Evolutionary conservation across 2,888 invertebrate species (phyloP).

Genomic region (Plagiodera versicolora): DNA sequence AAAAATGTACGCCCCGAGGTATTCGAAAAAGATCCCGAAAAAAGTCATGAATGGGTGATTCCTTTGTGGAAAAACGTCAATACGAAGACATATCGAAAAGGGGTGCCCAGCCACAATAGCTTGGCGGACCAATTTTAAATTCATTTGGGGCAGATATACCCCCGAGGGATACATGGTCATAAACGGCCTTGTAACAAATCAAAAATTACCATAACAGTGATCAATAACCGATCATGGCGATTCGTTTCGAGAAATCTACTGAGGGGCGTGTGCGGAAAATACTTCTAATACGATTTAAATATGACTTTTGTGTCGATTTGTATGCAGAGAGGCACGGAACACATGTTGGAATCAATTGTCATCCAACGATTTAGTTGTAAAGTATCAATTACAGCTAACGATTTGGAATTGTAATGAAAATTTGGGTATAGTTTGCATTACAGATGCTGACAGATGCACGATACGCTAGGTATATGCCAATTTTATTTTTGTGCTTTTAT

Average conservation of each 20-base stretch:
- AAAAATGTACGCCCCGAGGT: constrained; percentile 50
- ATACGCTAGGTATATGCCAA: neutral
- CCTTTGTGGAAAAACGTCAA: constrained; percentile 46
- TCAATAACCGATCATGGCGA: constrained; percentile 47
- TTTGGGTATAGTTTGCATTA: constrained; percentile 21
- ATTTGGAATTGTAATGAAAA: constrained; percentile 19
- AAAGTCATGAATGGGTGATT: constrained; percentile 44
- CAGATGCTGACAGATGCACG: constrained; percentile 18
- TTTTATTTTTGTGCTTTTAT: constrained; percentile 6
- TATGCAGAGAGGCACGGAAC: constrained; percentile 46
- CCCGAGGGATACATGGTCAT: constrained; percentile 50
- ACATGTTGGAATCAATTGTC: constrained; percentile 37
- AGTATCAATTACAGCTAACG: constrained; percentile 38
- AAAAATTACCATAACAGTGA: constrained; percentile 53
- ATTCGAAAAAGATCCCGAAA: constrained; percentile 31
- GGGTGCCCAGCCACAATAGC: constrained; percentile 39
- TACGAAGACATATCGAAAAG: constrained; percentile 41
- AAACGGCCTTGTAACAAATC: constrained; percentile 54
- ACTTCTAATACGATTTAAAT: constrained; percentile 48
- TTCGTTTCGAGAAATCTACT: constrained; percentile 45
- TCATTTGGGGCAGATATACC: constrained; percentile 48
- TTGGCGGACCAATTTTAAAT: constrained; percentile 51
- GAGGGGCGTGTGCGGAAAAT: constrained; percentile 48
- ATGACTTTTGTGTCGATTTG: constrained; percentile 46
- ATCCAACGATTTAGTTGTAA: constrained; percentile 25